Evolutionary conservation across 2,888 invertebrate genomes (phyloP).

Genomic region (Dyspetes luteomarginatus): DNA sequence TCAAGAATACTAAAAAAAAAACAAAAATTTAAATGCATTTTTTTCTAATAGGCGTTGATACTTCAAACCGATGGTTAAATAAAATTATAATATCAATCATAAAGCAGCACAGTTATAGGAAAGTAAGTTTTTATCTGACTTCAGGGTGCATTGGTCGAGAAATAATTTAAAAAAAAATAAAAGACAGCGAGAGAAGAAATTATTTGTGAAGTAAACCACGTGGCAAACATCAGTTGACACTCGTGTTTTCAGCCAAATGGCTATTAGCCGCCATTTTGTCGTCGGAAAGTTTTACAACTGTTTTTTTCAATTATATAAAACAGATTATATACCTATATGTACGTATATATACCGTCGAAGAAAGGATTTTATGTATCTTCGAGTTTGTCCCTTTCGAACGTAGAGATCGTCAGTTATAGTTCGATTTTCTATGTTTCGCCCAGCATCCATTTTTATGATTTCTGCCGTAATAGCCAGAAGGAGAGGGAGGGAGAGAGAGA

Average conservation of each 20-base stretch:
- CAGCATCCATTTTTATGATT: conserved; percentile 59
- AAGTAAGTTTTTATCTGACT: background rate
- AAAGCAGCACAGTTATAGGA: too few species aligned
- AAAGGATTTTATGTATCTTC: conserved; percentile 5
- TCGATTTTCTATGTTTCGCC: conserved; percentile 53
- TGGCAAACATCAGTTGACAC: too few species aligned
- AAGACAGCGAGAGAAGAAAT: background rate
- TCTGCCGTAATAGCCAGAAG: background rate
- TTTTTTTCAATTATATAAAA: background rate
- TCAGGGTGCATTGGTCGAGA: background rate
- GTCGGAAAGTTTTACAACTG: conserved; percentile 21
- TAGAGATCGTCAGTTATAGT: conserved; percentile 47
- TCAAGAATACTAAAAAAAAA: too few species aligned
- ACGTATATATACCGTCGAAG: background rate
- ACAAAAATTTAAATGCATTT: too few species aligned
- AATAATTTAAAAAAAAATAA: background rate
- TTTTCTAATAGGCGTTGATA: too few species aligned
- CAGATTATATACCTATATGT: background rate
- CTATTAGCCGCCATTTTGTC: conserved; percentile 12
- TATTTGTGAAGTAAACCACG: background rate
- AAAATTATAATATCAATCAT: too few species aligned
- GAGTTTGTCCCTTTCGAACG: conserved; percentile 8
- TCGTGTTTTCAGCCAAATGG: background rate
- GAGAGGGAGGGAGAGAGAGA: background rate
- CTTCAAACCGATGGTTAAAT: too few species aligned